Evolutionary conservation across 1,140 invertebrate species (phyloP), one percentile per base, ranked within the genome.

Genomic region (Drosophila lowei): DNA sequence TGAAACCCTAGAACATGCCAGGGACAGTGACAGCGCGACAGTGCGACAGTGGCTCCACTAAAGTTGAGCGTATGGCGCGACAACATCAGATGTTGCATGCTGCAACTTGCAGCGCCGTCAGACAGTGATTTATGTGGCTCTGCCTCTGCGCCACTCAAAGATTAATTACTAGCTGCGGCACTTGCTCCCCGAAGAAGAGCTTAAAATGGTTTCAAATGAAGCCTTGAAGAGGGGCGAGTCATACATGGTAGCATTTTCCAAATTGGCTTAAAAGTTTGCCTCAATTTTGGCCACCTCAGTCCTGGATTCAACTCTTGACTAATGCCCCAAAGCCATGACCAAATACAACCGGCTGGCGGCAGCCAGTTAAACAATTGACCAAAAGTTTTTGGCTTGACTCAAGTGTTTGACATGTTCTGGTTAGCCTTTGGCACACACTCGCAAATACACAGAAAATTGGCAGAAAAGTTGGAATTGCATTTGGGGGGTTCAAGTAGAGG

Each of bases 111-210:
- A 52, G 25, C 30, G 42, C 34, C 60, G 46, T 25, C 46, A 77
- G 78, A 80, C 78, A 54, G 65, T 80, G 78, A 80, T 81, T 80
- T 81, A 80, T 80, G 60, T 72, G 30, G 38, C 23, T 9, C 23
- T 28, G 46, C 8, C 16, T 46, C 30, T 57, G 64, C 55, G 56
- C 28, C 75, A 60, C 42, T 60, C 53, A 13, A 30, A 47, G 55
- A 74, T 30, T 65, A 72, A 71, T 65, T 52, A 41, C 59, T 16
- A 18, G 46, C 47, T 65, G 65, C 44, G 60, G 44, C 42, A 50
- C 38, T 41, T 21, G 34, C 2, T 43, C 16, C 43, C 15, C 9
- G 30, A 15, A 50, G 38, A 3, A 34, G n/a, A 15, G 30, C 30
- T 13, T 38, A 38, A 38, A 38, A 38, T 38, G 34, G 34, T 38